Base-by-base conservation (phyloP, 2,888 invertebrate species). In the Amphipyra berbera region DNA sequence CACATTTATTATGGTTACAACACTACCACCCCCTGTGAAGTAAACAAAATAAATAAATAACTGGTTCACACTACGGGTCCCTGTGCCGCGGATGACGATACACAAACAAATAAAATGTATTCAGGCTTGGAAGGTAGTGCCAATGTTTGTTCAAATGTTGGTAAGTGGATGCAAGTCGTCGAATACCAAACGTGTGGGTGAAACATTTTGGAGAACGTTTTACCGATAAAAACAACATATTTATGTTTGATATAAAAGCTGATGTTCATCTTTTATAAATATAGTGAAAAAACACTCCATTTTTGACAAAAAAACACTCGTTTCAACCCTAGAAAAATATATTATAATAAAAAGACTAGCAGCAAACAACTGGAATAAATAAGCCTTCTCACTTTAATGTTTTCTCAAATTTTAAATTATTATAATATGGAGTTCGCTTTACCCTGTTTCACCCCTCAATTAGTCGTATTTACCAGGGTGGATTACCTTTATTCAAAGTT, bases 401-500 rank as follows among this genome's bases (percentile, higher is more conserved):
- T 14, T 71, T 45, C 44, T 40, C 37, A 14, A 55, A 73, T 61
- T 73, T 54, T 42, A 62, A 62, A 71, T 55, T 56, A 30, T 45
- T 52, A 73, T 74, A 59, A 56, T 56, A 50, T 74, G 49, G 35
- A 53, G 69, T 58, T 40, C 58, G 8, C 9, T 53, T 54, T 8
- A 41, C 49, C 68, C 61, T 47, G 0, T 41, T 14, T 48, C 48
- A 68, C 52, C 49, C 54, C 52, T 45, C 68, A 70, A 61, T 70
- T 73, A 70, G 61, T 42, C 55, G 9, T 68, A 55, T 73, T 73
- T 73, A 73, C 52, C 15, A 14, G 40, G 41, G 38, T 27, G 52
- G 55, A 60, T 69, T 60, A 61, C 52, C 41, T 52, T 56, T 38
- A 61, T 40, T 56, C 59, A 66, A 49, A 49, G 33, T 66, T 66